Evolutionary conservation across 2,888 invertebrate genomes (phyloP).

Genomic region (Cryptophagus acutangulus): DNA sequence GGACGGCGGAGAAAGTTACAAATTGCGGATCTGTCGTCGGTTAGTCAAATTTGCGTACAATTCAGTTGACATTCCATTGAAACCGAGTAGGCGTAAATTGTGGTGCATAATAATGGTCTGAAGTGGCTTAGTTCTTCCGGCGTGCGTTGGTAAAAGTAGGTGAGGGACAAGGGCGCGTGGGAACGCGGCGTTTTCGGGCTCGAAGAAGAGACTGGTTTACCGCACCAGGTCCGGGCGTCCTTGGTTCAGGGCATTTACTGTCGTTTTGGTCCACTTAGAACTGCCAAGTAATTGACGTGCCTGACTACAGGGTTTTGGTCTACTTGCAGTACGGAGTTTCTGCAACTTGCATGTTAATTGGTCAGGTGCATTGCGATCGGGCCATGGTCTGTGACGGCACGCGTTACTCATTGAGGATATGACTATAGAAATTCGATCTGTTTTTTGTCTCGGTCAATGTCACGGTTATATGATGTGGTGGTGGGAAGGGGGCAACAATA

Average conservation of each 20-base stretch:
- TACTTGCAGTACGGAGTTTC: slow-evolving; percentile 36
- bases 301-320: slow-evolving; percentile 39
- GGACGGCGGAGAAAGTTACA: no score
- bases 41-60: neutral
- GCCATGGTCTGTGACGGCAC: slow-evolving; percentile 33
- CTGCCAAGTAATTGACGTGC: slow-evolving; percentile 26
- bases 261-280: slow-evolving; percentile 19
- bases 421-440: slow-evolving; percentile 39
- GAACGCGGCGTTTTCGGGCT: slow-evolving; percentile 2
- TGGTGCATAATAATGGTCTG: no score
- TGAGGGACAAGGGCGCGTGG: slow-evolving; percentile 20
- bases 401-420: slow-evolving; percentile 29
- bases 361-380: slow-evolving; percentile 20
- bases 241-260: slow-evolving; percentile 31
- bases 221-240: slow-evolving; percentile 27
- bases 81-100: slow-evolving; percentile 1
- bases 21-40: no score
- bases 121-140: no score
- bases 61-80: neutral
- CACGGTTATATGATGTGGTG: slow-evolving; percentile 21
- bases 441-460: slow-evolving; percentile 41
- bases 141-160: slow-evolving; percentile 21
- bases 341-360: slow-evolving; percentile 35
- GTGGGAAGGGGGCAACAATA: slow-evolving; percentile 21
- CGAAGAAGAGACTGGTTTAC: neutral